Evolutionary conservation across 2,113 vertebrate genomes (phyloP), one percentile per base, ranked within the genome.

Genomic region (Emberiza fucata): DNA sequence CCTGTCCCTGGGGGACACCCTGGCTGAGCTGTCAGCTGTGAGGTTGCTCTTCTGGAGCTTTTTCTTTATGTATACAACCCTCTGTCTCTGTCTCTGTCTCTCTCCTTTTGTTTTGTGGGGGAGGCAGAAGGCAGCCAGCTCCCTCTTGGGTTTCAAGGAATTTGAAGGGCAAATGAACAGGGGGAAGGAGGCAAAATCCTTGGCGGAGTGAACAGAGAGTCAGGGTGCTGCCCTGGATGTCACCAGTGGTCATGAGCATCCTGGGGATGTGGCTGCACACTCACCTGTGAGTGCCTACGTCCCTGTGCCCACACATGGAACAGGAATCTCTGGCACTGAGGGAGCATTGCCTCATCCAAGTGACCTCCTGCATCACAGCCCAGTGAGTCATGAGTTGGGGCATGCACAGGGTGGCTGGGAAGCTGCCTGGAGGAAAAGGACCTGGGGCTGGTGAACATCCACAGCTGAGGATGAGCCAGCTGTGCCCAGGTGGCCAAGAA

Each of bases 11-110:
- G 57, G 87, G 95, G 92, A 88, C 25, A 83, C 14, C 24, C 37
- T 65, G 76, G 50, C 84, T 91, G 89, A 91, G 91, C 87, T 95
- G 87, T 93, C 96, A 94, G 95, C 89, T 88, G 42, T 57, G 42
- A 76, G 73, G 79, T 70, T 95, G 82, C 42, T 96, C 81, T 91
- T 71, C 83, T 72, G 60, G 45, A 92, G 86, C 59, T 87, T 89
- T 86, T 89, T 48, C 69, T 90, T 92, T 80, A 5, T 51, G 2
- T 19, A 7, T 6, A 51, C 68, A 92, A 35, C 25, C 48, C 48
- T 75, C n/a, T 47, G 51, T 89, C 28, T 33, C 53, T 63, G 53
- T 25, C 25, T 71, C 28, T 56, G 29, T 48, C 14, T 61, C 53
- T 91, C 54, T 66, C 51, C 75, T 86, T 90, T 90, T 69, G 72